These are phyloP conservation scores for Sphaeramia orbicularis DNA, from an alignment of 2,797 vertebrate genomes.

Conservation along the genomic window DNA sequence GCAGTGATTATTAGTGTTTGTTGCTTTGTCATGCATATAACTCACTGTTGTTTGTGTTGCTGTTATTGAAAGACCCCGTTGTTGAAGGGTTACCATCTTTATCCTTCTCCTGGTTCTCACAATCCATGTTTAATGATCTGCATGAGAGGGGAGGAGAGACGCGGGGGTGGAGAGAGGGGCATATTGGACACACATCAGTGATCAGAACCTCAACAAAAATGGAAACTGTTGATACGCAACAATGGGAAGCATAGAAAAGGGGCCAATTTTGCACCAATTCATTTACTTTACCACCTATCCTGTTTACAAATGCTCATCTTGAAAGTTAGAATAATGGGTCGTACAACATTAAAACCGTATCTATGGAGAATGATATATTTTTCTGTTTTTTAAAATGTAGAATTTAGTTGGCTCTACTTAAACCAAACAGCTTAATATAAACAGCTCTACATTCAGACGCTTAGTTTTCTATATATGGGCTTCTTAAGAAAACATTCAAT, in stretches of 20 bases:
- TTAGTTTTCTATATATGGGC: too few species aligned
- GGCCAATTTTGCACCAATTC: not conserved
- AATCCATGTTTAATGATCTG: conserved; percentile 99
- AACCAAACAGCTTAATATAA: too few species aligned
- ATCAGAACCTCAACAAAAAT: conserved; percentile 7
- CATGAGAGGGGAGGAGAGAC: not conserved
- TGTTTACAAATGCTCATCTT: too few species aligned
- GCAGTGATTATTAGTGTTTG: not conserved
- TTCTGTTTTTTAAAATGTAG: not conserved
- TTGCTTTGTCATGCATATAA: conserved; percentile 17
- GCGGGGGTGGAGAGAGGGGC: not conserved
- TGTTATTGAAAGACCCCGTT: conserved; percentile 90
- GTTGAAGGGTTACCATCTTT: conserved; percentile 90
- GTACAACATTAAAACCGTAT: not conserved
- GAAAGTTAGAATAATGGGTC: too few species aligned
- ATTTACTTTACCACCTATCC: not conserved
- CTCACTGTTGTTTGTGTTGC: conserved; percentile 98
- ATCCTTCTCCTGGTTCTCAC: conserved; percentile 99
- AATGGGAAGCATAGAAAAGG: not conserved
- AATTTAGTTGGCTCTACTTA: not conserved
- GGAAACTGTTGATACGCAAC: conserved; percentile 2
- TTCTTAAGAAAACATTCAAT: too few species aligned
- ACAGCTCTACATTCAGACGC: too few species aligned
- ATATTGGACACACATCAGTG: conserved; percentile 6
- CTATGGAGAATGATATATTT: not conserved